These are phyloP conservation scores for Ennomos erosarius DNA, from an alignment of 2,888 invertebrate species.

Conservation along the genomic window DNA sequence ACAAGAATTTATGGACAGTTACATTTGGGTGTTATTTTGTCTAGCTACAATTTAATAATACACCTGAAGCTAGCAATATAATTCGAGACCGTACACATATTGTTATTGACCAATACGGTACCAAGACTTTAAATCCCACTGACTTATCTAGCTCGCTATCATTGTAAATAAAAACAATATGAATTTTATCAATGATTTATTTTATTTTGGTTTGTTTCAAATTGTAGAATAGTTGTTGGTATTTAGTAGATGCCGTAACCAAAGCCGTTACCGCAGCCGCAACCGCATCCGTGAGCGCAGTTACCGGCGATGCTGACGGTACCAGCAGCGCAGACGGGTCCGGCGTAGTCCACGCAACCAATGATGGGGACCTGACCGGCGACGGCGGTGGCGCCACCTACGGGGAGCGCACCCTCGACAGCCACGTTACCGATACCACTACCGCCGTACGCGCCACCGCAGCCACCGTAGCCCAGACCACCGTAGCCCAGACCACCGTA, in stretches of 20 bases:
- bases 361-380: conserved; percentile 56
- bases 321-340: conserved; percentile 56
- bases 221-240: neutral
- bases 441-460: conserved; percentile 44
- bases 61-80: no score
- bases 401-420: conserved; percentile 53
- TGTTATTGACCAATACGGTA: no score
- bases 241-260: no score
- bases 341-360: conserved; percentile 57
- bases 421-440: conserved; percentile 50
- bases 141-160: no score
- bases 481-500: conserved; percentile 10
- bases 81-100: no score
- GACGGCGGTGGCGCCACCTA: conserved; percentile 52
- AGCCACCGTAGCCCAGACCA: conserved; percentile 7
- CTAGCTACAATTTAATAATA: no score
- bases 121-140: no score
- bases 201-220: no score
- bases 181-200: neutral
- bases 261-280: conserved; percentile 7
- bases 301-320: conserved; percentile 49
- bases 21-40: no score
- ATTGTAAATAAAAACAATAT: neutral
- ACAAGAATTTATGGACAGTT: no score
- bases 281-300: conserved; percentile 7